Percentiles rank a stretch among this genome's conserved stretches.
Conservation (phyloP, 2,888 invertebrate genomes). For the Linnaemya vulpina region DNA sequence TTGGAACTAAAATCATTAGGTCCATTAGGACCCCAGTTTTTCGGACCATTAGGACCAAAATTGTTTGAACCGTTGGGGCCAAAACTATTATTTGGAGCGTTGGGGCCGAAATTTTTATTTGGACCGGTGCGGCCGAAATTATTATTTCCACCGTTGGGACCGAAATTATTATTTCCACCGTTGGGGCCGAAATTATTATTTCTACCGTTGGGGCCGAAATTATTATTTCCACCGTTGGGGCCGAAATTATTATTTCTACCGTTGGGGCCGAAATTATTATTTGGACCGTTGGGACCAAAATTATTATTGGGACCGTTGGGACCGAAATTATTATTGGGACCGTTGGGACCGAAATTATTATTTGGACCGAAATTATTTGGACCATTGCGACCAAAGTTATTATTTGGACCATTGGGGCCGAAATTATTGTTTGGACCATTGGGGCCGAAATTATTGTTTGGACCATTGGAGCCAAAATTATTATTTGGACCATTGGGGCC, state of each 20-base stretch:
- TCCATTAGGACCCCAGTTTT: conserved; percentile 38
- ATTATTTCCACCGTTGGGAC: conserved; percentile 52
- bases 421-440: conserved; percentile 39
- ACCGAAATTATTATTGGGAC: conserved; percentile 27
- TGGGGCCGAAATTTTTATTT: conserved; percentile 35
- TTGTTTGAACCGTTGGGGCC: conserved; percentile 43
- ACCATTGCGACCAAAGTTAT: conserved; percentile 47
- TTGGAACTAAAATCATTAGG: conserved; percentile 50
- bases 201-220: conserved; percentile 31
- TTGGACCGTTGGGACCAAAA: conserved; percentile 29
- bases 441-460: conserved; percentile 58
- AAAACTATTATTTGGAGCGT: conserved; percentile 49
- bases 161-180: conserved; percentile 51
- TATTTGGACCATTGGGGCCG: conserved; percentile 26
- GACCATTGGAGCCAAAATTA: conserved; percentile 60
- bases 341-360: conserved; percentile 32
- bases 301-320: conserved; percentile 38
- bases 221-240: conserved; percentile 18
- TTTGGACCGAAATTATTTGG: no score
- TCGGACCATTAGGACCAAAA: conserved; percentile 33
- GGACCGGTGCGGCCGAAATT: conserved; percentile 21
- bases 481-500: conserved; percentile 33
- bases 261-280: conserved; percentile 57
- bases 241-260: conserved; percentile 34
- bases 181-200: conserved; percentile 51